Conservation (phyloP, 2,113 vertebrate species). For the Lichenostomus cassidix region DNA sequence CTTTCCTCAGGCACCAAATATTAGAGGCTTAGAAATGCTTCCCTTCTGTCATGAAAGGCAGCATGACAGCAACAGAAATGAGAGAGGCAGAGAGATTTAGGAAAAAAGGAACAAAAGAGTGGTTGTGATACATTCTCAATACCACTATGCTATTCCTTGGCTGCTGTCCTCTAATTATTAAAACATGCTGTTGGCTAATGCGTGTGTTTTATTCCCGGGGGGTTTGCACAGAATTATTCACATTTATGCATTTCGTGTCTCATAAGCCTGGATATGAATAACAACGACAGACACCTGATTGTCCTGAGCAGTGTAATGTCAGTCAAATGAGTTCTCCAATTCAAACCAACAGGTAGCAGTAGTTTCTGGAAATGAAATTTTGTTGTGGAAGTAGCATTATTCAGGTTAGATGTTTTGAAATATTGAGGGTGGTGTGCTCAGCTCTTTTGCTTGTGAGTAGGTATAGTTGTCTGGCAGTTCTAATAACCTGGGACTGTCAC, state of each 20-base stretch:
- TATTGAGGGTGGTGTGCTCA: neutral
- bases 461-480: neutral
- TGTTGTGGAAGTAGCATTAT: neutral
- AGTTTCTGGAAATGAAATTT: neutral
- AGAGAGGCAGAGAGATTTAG: neutral
- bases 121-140: neutral
- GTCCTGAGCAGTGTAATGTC: neutral
- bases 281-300: neutral
- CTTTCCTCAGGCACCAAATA: neutral
- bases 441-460: neutral
- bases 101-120: neutral
- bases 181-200: conserved; percentile 26
- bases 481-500: neutral
- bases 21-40: neutral
- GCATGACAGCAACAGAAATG: conserved; percentile 7
- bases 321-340: neutral
- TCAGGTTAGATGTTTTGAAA: neutral
- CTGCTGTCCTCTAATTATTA: conserved; percentile 37
- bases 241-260: conserved; percentile 16
- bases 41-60: neutral
- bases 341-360: neutral
- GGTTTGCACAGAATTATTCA: conserved; percentile 9
- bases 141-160: neutral
- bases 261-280: neutral
- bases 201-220: neutral